Conservation (phyloP, 37 sponge, comb jelly and placozoan genomes). For the Eunapius fragilis region DNA sequence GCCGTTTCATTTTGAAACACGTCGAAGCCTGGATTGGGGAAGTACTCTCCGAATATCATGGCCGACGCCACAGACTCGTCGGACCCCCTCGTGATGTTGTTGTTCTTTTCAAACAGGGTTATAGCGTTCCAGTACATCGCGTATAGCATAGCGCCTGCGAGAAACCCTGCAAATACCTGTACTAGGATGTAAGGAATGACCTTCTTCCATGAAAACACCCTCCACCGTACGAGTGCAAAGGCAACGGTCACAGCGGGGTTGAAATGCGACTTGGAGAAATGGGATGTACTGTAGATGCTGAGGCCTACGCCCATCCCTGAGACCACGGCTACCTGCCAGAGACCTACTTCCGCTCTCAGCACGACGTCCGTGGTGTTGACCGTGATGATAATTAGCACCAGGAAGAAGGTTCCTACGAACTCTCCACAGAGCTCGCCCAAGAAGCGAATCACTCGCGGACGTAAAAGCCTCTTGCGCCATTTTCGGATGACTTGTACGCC, state of each 20-base stretch:
- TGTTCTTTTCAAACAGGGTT: constrained; percentile 14
- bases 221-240: constrained; percentile 48
- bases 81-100: constrained; percentile 23
- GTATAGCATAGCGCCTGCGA: constrained; percentile 27
- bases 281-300: constrained; percentile 45
- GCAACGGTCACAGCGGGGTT: constrained; percentile 61
- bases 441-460: background rate
- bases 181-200: constrained; percentile 27
- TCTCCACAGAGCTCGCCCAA: constrained; percentile 4
- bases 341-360: constrained; percentile 29
- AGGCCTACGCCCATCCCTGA: constrained; percentile 41
- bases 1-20: background rate
- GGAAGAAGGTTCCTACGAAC: constrained; percentile 49
- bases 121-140: constrained; percentile 25
- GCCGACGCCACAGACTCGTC: constrained; percentile 31
- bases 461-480: too few relatives aligned
- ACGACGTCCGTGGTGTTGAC: constrained; percentile 15
- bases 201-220: constrained; percentile 40
- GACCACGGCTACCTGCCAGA: constrained; percentile 61
- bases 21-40: constrained; percentile 41
- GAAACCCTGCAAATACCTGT: constrained; percentile 37
- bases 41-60: constrained; percentile 70
- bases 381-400: constrained; percentile 31
- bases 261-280: constrained; percentile 60
- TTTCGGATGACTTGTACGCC: too few relatives aligned